Evolutionary conservation across 2,797 vertebrate species (phyloP), one percentile per base, ranked within the genome.

Genomic region (Macrochelys suwanniensis): DNA sequence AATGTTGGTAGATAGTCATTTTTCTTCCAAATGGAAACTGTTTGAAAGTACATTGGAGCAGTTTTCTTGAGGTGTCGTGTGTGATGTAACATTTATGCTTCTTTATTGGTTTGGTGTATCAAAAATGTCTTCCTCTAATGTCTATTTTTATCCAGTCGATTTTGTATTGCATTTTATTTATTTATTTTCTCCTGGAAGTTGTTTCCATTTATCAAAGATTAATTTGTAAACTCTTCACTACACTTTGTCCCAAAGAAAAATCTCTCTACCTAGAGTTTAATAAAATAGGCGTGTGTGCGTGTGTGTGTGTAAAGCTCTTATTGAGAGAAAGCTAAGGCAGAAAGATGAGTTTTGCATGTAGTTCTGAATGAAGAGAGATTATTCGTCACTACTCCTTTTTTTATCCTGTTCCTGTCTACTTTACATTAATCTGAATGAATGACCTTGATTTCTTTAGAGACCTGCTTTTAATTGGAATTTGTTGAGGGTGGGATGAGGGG

Each of bases 41-140:
- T 84, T 94, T 76, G 11, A 84, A 95, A 96, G 96, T 95, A 21
- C 74, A 76, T 93, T 95, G 81, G 79, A 71, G 85, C 86, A 91
- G 82, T 89, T 93, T 87, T 93, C 91, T 56, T 95, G 94, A 88
- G 53, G 90, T 89, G 94, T 71, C n/a, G 8, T 71, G 68, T 89
- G 84, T 96, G 94, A 94, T 91, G 54, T 95, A 97, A 88, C 87
- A 84, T 94, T 95, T 92, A 77, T 96, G 95, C 89, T 87, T 77
- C 68, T 87, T 71, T 86, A 94, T 85, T 45, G 83, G 78, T 94
- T 81, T 65, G 57, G 42, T 84, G 83, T 17, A 84, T 88, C 53
- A 93, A 85, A 97, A 94, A 90, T 77, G 93, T 76, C 84, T 89
- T 95, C 82, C 84, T 93, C 61, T 79, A 90, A 78, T 91, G 77